Conservation (phyloP, 2,797 vertebrate genomes). For the Syndactyla subalaris region DNA sequence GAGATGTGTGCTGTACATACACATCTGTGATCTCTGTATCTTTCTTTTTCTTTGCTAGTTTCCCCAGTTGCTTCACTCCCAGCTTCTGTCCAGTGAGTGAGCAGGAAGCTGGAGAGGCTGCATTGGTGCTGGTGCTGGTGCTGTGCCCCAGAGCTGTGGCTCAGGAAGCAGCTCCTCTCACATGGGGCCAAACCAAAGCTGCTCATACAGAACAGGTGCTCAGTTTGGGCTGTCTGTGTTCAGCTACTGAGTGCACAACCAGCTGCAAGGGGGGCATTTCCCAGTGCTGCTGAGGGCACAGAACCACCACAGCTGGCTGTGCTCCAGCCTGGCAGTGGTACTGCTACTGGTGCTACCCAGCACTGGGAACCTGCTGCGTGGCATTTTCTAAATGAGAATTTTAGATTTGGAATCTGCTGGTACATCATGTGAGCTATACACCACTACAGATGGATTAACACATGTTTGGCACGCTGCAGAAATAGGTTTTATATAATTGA, state of each 20-base stretch:
- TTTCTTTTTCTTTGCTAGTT: background rate
- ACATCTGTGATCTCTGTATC: background rate
- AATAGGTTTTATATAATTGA: conserved; percentile 22
- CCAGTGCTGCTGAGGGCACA: background rate
- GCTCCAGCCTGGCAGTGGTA: background rate
- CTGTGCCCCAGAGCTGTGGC: background rate
- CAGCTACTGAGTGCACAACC: background rate
- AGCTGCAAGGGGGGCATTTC: background rate
- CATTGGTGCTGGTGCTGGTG: background rate
- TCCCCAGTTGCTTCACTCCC: background rate
- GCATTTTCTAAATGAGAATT: background rate
- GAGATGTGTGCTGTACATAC: background rate
- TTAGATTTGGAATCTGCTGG: background rate
- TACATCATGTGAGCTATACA: background rate
- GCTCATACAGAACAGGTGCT: background rate
- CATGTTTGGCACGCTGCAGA: background rate
- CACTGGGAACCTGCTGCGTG: background rate
- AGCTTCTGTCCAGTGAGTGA: background rate
- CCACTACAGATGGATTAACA: background rate
- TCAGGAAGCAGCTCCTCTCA: background rate
- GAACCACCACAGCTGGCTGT: background rate
- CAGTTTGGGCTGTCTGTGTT: background rate
- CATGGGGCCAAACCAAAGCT: background rate
- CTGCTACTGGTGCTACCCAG: background rate
- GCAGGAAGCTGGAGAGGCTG: background rate